Evolutionary conservation across 2,113 vertebrate genomes (phyloP).

Genomic region (Pampusana beccarii): DNA sequence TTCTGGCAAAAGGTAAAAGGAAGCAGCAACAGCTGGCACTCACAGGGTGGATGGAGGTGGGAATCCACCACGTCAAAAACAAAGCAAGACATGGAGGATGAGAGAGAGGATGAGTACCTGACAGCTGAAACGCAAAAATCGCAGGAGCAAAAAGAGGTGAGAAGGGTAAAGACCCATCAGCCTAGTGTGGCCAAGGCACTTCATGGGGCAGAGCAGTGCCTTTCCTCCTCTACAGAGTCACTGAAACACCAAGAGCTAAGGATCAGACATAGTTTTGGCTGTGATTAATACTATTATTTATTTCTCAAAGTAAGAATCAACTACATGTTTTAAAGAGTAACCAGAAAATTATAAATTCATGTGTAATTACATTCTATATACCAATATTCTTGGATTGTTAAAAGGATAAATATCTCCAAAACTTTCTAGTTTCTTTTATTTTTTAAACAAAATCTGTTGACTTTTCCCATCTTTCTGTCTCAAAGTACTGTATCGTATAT

Average conservation of each 20-base stretch:
- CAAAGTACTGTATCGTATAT: not conserved
- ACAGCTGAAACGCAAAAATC: not conserved
- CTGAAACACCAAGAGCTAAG: not conserved
- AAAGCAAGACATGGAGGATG: not conserved
- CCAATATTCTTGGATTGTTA: not conserved
- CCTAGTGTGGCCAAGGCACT: not conserved
- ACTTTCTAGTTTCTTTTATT: not conserved
- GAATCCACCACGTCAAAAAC: not conserved
- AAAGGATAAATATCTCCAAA: not conserved
- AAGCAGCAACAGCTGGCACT: not conserved
- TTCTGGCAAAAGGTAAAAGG: not conserved
- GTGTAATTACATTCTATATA: not conserved
- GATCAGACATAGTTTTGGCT: not conserved
- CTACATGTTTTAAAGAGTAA: not conserved
- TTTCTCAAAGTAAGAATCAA: not conserved
- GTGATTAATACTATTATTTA: not conserved
- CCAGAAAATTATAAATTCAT: not conserved
- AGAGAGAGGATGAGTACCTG: not conserved
- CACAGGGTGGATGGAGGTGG: not conserved
- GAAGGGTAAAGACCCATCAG: not conserved
- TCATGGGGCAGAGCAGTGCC: not conserved
- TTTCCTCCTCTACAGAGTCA: not conserved
- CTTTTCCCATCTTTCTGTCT: not conserved
- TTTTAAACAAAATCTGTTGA: not conserved
- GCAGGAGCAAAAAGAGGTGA: not conserved